These are phyloP conservation scores for Heliconius eleuchia DNA, from an alignment of 1,140 invertebrate genomes.

Conservation along the genomic window DNA sequence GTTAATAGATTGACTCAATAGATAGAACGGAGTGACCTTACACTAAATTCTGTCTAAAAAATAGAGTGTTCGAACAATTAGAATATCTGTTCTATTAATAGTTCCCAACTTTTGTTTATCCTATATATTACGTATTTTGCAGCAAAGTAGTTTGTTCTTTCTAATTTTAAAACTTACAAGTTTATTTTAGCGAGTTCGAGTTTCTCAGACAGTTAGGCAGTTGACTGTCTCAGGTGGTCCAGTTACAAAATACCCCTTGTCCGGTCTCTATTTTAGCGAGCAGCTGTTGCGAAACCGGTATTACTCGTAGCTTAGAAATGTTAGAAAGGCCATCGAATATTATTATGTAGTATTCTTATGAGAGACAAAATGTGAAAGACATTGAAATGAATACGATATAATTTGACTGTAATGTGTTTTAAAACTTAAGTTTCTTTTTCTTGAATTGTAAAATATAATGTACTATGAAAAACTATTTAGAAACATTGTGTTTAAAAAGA, in stretches of 20 bases:
- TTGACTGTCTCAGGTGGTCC: constrained; percentile 52
- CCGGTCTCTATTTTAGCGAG: constrained; percentile 35
- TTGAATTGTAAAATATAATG: too few species aligned
- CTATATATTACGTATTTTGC: not conserved
- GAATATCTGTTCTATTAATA: not conserved
- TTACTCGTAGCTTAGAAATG: constrained; percentile 1
- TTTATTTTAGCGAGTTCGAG: constrained; percentile 23
- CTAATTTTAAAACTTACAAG: constrained; percentile 20
- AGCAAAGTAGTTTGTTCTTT: constrained; percentile 31
- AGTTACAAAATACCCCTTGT: constrained; percentile 53
- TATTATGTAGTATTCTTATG: not conserved
- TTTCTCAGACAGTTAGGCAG: constrained; percentile 26
- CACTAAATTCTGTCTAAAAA: too few species aligned
- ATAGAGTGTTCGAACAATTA: too few species aligned
- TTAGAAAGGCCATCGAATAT: not conserved
- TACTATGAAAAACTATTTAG: too few species aligned
- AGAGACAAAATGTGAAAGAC: not conserved
- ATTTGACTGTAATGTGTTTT: too few species aligned
- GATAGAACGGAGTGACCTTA: too few species aligned
- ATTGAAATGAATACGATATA: not conserved
- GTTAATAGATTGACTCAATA: too few species aligned
- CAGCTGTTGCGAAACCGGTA: constrained; percentile 54
- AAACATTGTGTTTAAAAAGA: too few species aligned
- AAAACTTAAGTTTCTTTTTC: too few species aligned
- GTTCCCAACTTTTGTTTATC: constrained; percentile 20